Conservation (phyloP, 1,140 invertebrate genomes). For the Prorops nasuta region DNA sequence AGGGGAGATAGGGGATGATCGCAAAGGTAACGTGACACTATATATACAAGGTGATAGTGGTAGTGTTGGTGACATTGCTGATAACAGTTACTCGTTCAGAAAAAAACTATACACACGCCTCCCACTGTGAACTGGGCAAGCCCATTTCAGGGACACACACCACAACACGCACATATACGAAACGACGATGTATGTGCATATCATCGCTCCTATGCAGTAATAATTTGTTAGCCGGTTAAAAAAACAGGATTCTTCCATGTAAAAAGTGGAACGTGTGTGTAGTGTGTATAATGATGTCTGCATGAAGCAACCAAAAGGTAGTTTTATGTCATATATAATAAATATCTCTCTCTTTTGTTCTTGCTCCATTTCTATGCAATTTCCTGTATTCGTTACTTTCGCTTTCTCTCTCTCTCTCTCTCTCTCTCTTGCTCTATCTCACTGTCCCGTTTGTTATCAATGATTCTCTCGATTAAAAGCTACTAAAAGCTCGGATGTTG, state of each 20-base stretch:
- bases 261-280: conserved; percentile 17
- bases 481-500: too few relatives aligned
- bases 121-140: conserved; percentile 17
- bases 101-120: conserved; percentile 21
- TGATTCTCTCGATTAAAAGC: too few relatives aligned
- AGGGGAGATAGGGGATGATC: too few relatives aligned
- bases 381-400: too few relatives aligned
- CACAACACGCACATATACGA: neutral
- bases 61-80: conserved; percentile 12
- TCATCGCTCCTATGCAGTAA: conserved; percentile 17
- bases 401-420: neutral
- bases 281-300: conserved; percentile 4
- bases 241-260: conserved; percentile 19
- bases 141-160: conserved; percentile 13
- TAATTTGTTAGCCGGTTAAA: conserved; percentile 16
- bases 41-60: conserved; percentile 26
- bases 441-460: too few relatives aligned
- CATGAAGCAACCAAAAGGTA: conserved; percentile 11
- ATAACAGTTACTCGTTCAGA: conserved; percentile 21
- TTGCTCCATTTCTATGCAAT: too few relatives aligned
- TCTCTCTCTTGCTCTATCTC: too few relatives aligned
- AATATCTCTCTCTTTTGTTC: conserved; percentile 1
- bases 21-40: conserved; percentile 3
- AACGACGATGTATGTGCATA: conserved; percentile 6
- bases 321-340: conserved; percentile 7